phyloP scores from a whole-genome alignment of 2,888 invertebrate species.

The Amblyteles armatorius region DNA sequence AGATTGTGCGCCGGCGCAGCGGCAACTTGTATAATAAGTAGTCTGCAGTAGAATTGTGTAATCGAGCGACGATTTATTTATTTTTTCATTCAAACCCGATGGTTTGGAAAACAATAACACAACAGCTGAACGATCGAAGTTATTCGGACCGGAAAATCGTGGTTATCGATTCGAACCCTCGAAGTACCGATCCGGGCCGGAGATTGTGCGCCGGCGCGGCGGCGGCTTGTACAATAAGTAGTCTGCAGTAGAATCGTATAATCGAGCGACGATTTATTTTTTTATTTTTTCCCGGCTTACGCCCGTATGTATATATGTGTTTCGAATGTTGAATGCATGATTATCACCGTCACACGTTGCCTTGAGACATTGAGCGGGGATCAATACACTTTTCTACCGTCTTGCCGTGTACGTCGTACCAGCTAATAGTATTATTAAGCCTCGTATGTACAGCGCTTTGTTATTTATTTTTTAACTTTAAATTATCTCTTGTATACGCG shows the following conservation, averaged over 20 bases:
- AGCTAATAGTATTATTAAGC: constrained; percentile 20
- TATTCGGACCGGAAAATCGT: neutral
- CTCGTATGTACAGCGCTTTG: constrained; percentile 33
- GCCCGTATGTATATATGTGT: neutral
- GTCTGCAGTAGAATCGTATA: neutral
- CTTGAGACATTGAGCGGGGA: constrained; percentile 19
- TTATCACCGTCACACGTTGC: constrained; percentile 40
- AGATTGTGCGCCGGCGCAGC: neutral
- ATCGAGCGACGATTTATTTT: neutral
- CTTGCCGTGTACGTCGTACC: neutral
- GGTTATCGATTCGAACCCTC: neutral
- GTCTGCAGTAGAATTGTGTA: neutral
- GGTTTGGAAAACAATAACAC: too few species aligned
- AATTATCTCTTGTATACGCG: constrained; percentile 6
- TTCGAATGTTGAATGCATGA: constrained; percentile 21
- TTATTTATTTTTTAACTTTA: constrained; percentile 44
- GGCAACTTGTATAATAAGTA: neutral
- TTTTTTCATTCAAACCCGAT: neutral
- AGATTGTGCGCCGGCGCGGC: neutral
- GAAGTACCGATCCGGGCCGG: neutral
- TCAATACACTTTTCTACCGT: constrained; percentile 10
- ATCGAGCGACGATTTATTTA: neutral
- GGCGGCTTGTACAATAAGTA: neutral
- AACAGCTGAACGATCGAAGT: neutral
- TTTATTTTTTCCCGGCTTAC: neutral